These are phyloP conservation scores for Dascillus cervinus DNA, from an alignment of 2,888 invertebrate genomes.

Conservation along the genomic window DNA sequence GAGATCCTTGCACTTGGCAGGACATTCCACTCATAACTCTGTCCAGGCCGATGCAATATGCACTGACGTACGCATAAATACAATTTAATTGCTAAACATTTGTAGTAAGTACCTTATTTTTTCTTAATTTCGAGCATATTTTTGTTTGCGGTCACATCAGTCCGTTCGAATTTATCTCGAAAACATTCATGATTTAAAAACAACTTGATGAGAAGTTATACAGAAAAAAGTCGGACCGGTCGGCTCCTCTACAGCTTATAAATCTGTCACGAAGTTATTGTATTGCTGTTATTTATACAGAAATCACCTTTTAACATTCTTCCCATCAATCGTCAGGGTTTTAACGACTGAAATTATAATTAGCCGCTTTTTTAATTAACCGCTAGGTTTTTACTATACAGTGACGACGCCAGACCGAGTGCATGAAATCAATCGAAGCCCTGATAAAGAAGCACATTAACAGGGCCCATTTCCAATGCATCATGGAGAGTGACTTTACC, in stretches of 20 bases:
- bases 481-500: slow-evolving; percentile 37
- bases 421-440: too few species aligned
- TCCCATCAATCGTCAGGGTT: slow-evolving; percentile 40
- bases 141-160: too few species aligned
- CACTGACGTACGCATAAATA: slow-evolving; percentile 9
- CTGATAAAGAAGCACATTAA: too few species aligned
- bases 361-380: too few species aligned
- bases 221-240: slow-evolving; percentile 38
- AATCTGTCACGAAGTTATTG: slow-evolving; percentile 43
- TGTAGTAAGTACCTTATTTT: too few species aligned
- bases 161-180: too few species aligned
- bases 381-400: too few species aligned
- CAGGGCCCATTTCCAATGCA: slow-evolving; percentile 32
- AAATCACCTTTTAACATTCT: slow-evolving; percentile 42
- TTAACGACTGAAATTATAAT: slow-evolving; percentile 19
- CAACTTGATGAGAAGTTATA: slow-evolving; percentile 36
- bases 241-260: slow-evolving; percentile 39
- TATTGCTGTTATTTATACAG: slow-evolving; percentile 44
- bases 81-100: slow-evolving; percentile 6
- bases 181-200: slow-evolving; percentile 35
- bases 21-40: slow-evolving; percentile 18
- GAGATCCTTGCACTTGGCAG: slow-evolving; percentile 15
- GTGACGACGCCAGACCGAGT: too few species aligned
- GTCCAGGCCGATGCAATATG: slow-evolving; percentile 9
- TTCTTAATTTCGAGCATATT: slow-evolving; percentile 1